A percentile compares a stretch with the other conserved stretches of the same genome.
Evolutionary conservation across 1,140 invertebrate species (phyloP).

Genomic region (Drosophila punjabiensis): DNA sequence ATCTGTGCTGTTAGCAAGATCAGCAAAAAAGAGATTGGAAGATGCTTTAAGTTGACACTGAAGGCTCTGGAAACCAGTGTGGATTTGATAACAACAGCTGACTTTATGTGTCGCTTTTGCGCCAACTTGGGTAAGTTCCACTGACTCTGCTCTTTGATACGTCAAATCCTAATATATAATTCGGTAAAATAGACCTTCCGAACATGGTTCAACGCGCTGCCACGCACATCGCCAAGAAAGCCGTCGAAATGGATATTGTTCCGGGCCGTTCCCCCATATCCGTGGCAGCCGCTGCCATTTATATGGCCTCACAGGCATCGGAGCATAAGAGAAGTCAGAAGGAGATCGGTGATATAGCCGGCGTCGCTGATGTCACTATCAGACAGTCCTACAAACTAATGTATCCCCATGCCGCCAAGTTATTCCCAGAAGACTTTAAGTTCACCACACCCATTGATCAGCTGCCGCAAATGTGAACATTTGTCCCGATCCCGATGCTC

Average conservation of each 20-base stretch:
- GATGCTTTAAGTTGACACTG: slow-evolving; percentile 97
- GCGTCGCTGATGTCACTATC: slow-evolving; percentile 99
- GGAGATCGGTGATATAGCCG: slow-evolving; percentile 99
- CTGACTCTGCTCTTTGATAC: no score
- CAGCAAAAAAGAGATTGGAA: slow-evolving; percentile 99
- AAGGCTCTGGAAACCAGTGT: slow-evolving; percentile 97
- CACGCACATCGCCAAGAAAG: slow-evolving; percentile 98
- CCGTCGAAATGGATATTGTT: slow-evolving; percentile 98
- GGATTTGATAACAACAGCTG: slow-evolving; percentile 98
- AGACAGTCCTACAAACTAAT: slow-evolving; percentile 99
- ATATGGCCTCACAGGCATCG: slow-evolving; percentile 99
- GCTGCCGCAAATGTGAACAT: slow-evolving; percentile 92
- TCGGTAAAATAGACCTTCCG: slow-evolving; percentile 88
- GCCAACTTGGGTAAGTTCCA: slow-evolving; percentile 89
- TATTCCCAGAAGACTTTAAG: slow-evolving; percentile 98
- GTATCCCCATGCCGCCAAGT: slow-evolving; percentile 95
- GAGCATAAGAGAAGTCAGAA: slow-evolving; percentile 98
- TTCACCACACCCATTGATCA: slow-evolving; percentile 98
- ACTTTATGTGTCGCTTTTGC: slow-evolving; percentile 98
- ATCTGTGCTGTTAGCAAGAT: slow-evolving; percentile 99
- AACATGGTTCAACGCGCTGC: slow-evolving; percentile 97
- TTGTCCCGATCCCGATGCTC: slow-evolving; percentile 49
- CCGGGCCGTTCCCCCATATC: slow-evolving; percentile 99
- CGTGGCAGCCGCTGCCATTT: slow-evolving; percentile 99
- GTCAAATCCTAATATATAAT: neutral